phyloP scores from a whole-genome alignment of 2,797 vertebrate genomes.

The Coccyzus lansbergi region DNA sequence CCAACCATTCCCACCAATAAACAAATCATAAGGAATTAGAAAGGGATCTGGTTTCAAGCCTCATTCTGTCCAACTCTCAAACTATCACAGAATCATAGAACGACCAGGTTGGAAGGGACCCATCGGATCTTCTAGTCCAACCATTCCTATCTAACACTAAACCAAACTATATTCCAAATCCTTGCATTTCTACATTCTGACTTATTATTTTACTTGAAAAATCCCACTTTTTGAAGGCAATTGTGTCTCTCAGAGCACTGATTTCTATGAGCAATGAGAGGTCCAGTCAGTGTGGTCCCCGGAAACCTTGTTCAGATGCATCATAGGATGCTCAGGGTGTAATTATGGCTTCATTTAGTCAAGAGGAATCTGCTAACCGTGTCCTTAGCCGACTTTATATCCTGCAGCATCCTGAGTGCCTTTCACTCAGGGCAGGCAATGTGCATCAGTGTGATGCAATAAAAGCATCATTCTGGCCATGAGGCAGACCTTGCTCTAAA shows the following conservation, averaged over 20 bases:
- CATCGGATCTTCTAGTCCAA: no score
- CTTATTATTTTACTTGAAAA: neutral
- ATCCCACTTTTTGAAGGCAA: neutral
- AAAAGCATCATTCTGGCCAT: neutral
- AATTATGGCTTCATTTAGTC: neutral
- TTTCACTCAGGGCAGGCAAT: neutral
- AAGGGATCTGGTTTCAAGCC: neutral
- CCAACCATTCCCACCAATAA: no score
- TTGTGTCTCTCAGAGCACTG: neutral
- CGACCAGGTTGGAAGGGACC: no score
- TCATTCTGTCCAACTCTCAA: neutral
- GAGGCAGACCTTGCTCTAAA: neutral
- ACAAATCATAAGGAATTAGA: rapidly evolving
- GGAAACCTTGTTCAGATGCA: neutral
- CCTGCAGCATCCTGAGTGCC: neutral
- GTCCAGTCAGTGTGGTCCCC: neutral
- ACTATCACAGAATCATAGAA: no score
- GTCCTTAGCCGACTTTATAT: neutral
- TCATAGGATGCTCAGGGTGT: neutral
- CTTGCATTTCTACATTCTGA: neutral
- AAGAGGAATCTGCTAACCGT: neutral
- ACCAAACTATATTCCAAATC: neutral
- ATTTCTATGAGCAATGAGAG: neutral
- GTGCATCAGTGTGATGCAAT: neutral
- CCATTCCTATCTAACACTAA: no score